Percentiles rank a stretch among this genome's conserved stretches.
Evolutionary conservation across 2,888 invertebrate species (phyloP).

Genomic region (Tetranychus truncatus): DNA sequence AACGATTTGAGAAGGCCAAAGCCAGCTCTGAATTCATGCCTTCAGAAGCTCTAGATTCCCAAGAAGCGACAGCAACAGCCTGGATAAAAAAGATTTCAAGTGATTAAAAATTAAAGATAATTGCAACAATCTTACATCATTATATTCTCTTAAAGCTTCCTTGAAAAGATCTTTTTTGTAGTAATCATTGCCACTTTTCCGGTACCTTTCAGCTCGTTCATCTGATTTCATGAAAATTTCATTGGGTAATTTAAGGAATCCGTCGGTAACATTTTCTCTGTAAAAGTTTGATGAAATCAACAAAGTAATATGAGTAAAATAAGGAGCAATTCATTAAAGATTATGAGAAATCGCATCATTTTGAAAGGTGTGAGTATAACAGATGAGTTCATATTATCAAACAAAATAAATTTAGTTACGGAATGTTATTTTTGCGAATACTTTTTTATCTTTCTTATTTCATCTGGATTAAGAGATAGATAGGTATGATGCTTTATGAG

Average conservation of each 20-base stretch:
- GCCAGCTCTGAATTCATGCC: background rate
- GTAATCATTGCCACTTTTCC: conserved; percentile 8
- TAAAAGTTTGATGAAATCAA: background rate
- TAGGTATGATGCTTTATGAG: no score
- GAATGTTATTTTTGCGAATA: no score
- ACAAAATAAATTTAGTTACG: background rate
- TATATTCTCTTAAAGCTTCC: conserved; percentile 4
- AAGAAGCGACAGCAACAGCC: conserved; percentile 6
- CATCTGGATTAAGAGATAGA: no score
- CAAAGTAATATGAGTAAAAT: no score
- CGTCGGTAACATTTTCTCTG: background rate
- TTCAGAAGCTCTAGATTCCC: background rate
- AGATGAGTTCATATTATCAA: background rate
- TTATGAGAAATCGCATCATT: no score
- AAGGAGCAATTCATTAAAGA: no score
- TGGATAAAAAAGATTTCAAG: background rate
- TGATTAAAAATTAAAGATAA: background rate
- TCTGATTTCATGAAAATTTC: conserved; percentile 7
- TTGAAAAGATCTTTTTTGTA: background rate
- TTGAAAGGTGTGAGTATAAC: no score
- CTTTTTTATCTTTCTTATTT: no score
- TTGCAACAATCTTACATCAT: conserved; percentile 4
- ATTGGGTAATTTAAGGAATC: background rate
- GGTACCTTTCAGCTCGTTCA: background rate
- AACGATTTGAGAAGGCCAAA: background rate